phyloP scores from a whole-genome alignment of 2,797 vertebrate genomes.

The Pristis pectinata region DNA sequence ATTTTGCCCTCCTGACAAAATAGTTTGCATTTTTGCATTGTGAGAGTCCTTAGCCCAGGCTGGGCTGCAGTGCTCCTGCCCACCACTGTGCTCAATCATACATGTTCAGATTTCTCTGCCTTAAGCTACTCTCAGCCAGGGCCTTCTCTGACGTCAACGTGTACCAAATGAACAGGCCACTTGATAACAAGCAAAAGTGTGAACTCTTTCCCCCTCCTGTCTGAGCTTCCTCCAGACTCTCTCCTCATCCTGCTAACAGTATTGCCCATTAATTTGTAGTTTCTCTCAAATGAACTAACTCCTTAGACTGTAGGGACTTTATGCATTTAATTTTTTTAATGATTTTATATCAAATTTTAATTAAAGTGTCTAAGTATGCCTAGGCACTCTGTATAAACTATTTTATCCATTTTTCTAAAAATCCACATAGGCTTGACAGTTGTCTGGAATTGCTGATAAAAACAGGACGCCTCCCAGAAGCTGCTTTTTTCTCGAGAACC shows the following conservation, averaged over 20 bases:
- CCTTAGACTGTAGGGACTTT: background rate
- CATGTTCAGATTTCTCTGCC: too few relatives aligned
- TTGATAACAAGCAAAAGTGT: background rate
- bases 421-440: slow-evolving; percentile 71
- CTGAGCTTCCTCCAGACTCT: background rate
- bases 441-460: slow-evolving; percentile 93
- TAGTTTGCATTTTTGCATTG: too few relatives aligned
- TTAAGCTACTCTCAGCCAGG: too few relatives aligned
- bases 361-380: background rate
- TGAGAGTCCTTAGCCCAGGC: too few relatives aligned
- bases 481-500: slow-evolving; percentile 89
- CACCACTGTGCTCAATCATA: too few relatives aligned
- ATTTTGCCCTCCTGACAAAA: too few relatives aligned
- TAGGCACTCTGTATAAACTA: background rate
- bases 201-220: background rate
- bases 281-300: too few relatives aligned
- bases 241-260: too few relatives aligned
- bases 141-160: background rate
- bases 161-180: background rate
- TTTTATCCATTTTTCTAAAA: background rate
- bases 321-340: too few relatives aligned
- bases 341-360: too few relatives aligned
- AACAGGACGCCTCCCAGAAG: slow-evolving; percentile 90
- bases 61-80: too few relatives aligned
- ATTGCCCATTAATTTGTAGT: too few relatives aligned